Evolutionary conservation across 2,888 invertebrate genomes (phyloP), one percentile per base, ranked within the genome.

Genomic region (Dolichopus griseipennis): DNA sequence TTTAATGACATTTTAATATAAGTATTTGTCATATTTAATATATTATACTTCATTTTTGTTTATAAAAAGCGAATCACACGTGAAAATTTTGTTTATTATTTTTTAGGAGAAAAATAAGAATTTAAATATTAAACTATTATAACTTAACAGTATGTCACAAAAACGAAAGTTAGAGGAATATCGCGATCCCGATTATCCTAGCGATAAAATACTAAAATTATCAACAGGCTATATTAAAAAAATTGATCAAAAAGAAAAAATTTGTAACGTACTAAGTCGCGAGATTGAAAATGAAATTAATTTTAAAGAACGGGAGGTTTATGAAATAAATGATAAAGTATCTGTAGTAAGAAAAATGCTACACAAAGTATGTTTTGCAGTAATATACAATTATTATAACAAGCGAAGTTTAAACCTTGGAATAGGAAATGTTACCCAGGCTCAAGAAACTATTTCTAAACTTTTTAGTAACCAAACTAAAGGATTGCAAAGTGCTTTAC

Each of bases 211-310:
- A 7, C 1, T n/a, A 65, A 37, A n/a, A n/a, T n/a, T n/a, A 4
- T n/a, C 27, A 37, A 9, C 5, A 7, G 22, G 22, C 1, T 6
- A n/a, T 63, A 2, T 8, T 10, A 9, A 43, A 22, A 10, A 67
- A 34, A 41, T 22, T 8, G 27, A 52, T 27, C 18, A 22, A 18
- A 43, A 33, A 27, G n/a, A 65, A 27, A 72, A 68, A 41, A 67
- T 66, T 52, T 10, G 84, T 72, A 81, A 83, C 34, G 88, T 92
- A 67, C 85, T 93, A 41, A 84, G 86, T 72, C 84, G 84, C 69
- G 90, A 93, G 79, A 92, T 93, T 81, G 83, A 86, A 64, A 84
- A 84, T 65, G 93, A 93, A 78, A 82, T 92, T 15, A 82, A 84
- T 65, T 76, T 82, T 1, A 88, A 91, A 75, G 88, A 91, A 76